These are phyloP conservation scores for Mellivora capensis DNA, from an alignment of 2,113 vertebrate genomes.

Conservation along the genomic window DNA sequence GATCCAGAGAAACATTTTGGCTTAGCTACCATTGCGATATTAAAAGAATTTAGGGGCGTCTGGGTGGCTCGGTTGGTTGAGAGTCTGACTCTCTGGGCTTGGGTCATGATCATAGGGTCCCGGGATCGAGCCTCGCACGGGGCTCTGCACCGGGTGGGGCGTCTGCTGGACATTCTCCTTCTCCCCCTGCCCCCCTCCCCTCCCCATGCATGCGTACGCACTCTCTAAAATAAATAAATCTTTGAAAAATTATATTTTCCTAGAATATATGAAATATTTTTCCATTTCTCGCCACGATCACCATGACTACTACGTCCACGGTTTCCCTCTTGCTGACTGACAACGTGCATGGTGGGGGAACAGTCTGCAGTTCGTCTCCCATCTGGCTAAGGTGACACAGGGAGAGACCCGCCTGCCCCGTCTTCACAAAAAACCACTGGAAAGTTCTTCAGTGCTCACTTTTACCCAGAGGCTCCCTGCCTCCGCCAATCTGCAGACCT, in stretches of 20 bases:
- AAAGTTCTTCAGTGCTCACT: background rate
- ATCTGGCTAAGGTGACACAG: background rate
- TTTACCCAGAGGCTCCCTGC: background rate
- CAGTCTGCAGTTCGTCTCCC: rapidly evolving
- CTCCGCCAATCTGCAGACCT: slow-evolving; percentile 53
- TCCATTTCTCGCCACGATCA: background rate
- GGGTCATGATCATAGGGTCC: background rate
- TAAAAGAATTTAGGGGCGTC: background rate
- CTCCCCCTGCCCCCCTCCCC: background rate
- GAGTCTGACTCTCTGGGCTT: background rate
- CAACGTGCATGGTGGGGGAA: rapidly evolving
- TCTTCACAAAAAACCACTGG: background rate
- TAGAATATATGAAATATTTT: background rate
- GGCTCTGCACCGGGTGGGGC: background rate
- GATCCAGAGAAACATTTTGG: background rate
- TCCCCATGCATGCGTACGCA: background rate
- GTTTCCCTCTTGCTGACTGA: background rate
- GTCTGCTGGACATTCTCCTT: background rate
- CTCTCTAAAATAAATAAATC: background rate
- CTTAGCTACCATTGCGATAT: background rate
- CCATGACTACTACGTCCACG: background rate
- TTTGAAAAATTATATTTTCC: background rate
- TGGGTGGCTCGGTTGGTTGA: background rate
- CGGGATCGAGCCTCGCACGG: background rate
- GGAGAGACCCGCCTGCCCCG: background rate